A percentile compares a stretch with the other conserved stretches of the same genome.
Evolutionary conservation across 2,888 invertebrate genomes (phyloP).

Genomic region (Apeira syringaria): DNA sequence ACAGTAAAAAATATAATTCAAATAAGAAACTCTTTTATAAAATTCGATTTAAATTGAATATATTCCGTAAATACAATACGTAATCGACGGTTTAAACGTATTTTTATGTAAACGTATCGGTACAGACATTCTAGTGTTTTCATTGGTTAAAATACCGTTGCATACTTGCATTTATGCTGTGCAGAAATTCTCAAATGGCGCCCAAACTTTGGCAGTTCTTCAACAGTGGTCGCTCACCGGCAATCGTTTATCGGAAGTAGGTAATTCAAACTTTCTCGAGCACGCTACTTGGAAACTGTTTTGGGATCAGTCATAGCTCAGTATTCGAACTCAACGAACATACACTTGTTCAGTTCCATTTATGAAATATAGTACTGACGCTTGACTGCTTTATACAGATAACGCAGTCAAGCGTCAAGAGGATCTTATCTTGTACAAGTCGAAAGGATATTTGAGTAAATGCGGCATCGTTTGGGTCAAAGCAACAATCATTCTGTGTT

Average conservation of each 20-base stretch:
- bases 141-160: too few relatives aligned
- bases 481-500: not conserved
- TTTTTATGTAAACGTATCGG: too few relatives aligned
- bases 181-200: constrained; percentile 23
- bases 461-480: not conserved
- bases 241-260: constrained; percentile 21
- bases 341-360: not conserved
- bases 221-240: constrained; percentile 16
- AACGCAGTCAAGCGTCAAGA: too few relatives aligned
- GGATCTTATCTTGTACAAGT: not conserved
- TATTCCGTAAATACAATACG: too few relatives aligned
- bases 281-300: constrained; percentile 19
- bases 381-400: not conserved
- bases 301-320: constrained; percentile 25
- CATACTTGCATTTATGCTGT: constrained; percentile 7
- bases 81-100: too few relatives aligned
- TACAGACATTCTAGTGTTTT: too few relatives aligned
- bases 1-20: too few relatives aligned
- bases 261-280: constrained; percentile 21
- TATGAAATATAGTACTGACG: not conserved
- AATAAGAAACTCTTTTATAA: too few relatives aligned
- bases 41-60: too few relatives aligned
- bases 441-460: not conserved
- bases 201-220: constrained; percentile 25
- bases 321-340: constrained; percentile 16